Conservation (phyloP, 2,113 vertebrate genomes). For the Phylloscopus trochilus region DNA sequence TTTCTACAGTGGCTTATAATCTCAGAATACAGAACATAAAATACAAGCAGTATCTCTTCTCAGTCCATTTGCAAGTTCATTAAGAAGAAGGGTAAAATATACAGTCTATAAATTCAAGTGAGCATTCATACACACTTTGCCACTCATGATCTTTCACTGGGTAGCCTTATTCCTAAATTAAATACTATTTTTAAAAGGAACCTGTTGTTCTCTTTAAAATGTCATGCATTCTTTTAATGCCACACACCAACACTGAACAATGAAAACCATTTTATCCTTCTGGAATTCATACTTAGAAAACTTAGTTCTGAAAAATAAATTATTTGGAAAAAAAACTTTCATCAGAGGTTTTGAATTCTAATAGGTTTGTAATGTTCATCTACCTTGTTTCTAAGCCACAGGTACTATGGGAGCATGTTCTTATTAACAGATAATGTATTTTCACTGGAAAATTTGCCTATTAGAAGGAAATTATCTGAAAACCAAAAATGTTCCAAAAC, state of each 20-base stretch:
- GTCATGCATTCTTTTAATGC: conserved; percentile 56
- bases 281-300: conserved; percentile 10
- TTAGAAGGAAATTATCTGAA: background rate
- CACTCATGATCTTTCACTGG: background rate
- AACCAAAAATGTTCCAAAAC: background rate
- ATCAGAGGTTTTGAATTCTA: background rate
- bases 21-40: background rate
- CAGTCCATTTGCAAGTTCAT: background rate
- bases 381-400: background rate
- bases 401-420: background rate
- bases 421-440: background rate
- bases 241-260: conserved; percentile 35
- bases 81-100: background rate
- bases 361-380: background rate
- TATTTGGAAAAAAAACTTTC: background rate
- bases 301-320: background rate
- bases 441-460: background rate
- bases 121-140: background rate
- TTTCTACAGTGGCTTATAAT: background rate
- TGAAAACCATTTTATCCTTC: conserved; percentile 1
- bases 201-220: conserved; percentile 61
- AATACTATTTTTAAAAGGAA: conserved; percentile 62
- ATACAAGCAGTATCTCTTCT: background rate
- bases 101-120: background rate
- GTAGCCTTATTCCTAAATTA: conserved; percentile 14